Evolutionary conservation across 2,113 vertebrate genomes (phyloP).

Genomic region (Urocynchramus pylzowi): DNA sequence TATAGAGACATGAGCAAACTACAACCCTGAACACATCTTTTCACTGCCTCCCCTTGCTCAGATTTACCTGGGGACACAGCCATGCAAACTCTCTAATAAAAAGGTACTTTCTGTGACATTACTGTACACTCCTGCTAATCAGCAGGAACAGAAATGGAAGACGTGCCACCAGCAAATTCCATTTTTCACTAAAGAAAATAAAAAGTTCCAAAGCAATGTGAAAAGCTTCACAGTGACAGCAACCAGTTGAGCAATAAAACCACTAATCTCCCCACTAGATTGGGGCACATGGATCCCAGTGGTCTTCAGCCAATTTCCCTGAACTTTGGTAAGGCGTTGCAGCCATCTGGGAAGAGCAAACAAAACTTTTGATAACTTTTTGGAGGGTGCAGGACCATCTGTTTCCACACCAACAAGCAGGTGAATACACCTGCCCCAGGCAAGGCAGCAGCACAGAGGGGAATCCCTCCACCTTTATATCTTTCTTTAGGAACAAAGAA

Average conservation of each 20-base stretch:
- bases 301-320: slow-evolving; percentile 12
- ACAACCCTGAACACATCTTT: not conserved
- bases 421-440: not conserved
- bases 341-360: slow-evolving; percentile 28
- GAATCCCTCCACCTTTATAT: not conserved
- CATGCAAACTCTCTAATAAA: not conserved
- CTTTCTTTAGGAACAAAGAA: not conserved
- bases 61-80: not conserved
- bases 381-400: not conserved
- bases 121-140: not conserved
- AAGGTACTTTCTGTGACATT: not conserved
- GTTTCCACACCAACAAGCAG: not conserved
- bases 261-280: not conserved
- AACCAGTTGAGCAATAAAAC: slow-evolving; percentile 2
- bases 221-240: not conserved
- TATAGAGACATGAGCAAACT: not conserved
- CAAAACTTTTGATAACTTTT: slow-evolving; percentile 20
- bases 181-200: not conserved
- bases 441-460: not conserved
- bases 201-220: not conserved
- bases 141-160: not conserved
- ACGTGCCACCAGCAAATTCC: not conserved
- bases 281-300: not conserved
- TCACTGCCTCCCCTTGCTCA: not conserved
- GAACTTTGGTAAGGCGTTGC: slow-evolving; percentile 44